These are phyloP conservation scores for Lerista edwardsae DNA, from an alignment of 2,797 vertebrate genomes.

Conservation along the genomic window DNA sequence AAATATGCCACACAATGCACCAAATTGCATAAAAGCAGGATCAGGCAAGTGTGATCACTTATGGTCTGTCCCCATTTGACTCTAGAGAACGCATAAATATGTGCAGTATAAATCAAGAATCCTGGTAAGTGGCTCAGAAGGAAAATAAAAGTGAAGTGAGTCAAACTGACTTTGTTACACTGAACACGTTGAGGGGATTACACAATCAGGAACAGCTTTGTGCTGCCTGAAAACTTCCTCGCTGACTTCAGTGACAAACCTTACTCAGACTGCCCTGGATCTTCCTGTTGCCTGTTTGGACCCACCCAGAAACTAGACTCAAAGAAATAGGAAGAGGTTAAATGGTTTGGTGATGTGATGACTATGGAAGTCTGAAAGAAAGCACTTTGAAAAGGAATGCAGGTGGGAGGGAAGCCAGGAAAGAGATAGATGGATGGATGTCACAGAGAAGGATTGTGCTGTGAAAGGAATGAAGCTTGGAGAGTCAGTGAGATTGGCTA, in stretches of 20 bases:
- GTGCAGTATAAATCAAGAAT: background rate
- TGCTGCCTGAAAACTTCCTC: background rate
- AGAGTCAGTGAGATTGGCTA: conserved; percentile 22
- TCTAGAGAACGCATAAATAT: background rate
- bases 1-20: background rate
- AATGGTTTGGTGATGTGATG: background rate
- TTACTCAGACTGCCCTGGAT: too few species aligned
- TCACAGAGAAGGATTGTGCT: background rate
- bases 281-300: background rate
- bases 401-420: background rate
- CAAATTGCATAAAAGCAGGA: background rate
- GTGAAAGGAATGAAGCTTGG: conserved; percentile 30
- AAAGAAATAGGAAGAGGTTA: background rate
- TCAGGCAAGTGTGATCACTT: background rate
- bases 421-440: conserved; percentile 15
- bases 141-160: background rate
- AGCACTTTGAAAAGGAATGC: conserved; percentile 16
- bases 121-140: background rate
- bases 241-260: background rate
- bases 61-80: too few species aligned
- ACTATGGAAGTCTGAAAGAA: background rate
- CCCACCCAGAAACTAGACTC: background rate
- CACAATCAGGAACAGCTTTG: background rate
- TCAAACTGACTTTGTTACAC: background rate
- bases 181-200: background rate